phyloP scores from a whole-genome alignment of 2,888 invertebrate genomes.

The Leptogaster cylindrica region DNA sequence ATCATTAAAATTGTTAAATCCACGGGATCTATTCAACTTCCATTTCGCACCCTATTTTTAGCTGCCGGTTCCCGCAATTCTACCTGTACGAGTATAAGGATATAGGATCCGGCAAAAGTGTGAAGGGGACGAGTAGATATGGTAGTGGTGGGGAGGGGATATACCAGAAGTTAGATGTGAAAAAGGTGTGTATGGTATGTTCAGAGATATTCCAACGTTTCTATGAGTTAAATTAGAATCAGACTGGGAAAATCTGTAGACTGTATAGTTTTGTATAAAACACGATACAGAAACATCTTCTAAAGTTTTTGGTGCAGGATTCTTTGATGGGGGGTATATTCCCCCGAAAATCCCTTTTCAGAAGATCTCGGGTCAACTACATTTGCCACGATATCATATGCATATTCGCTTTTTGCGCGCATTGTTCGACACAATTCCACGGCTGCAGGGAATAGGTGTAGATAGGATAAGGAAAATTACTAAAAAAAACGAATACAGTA shows the following conservation, averaged over 20 bases:
- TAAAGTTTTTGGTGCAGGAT: not conserved
- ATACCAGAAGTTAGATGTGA: too few species aligned
- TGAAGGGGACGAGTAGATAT: too few species aligned
- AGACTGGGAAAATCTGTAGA: slow-evolving; percentile 12
- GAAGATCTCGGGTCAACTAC: slow-evolving; percentile 1
- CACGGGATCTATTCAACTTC: too few species aligned
- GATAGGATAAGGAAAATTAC: slow-evolving; percentile 12
- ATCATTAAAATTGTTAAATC: slow-evolving; percentile 15
- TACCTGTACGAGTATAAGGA: too few species aligned
- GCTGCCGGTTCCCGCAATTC: too few species aligned
- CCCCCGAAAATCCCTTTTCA: not conserved
- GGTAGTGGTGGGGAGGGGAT: too few species aligned
- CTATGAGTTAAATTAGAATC: slow-evolving; percentile 10
- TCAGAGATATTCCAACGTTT: slow-evolving; percentile 4
- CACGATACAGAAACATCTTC: slow-evolving; percentile 12
- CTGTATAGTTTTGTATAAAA: not conserved
- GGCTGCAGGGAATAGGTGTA: slow-evolving; percentile 11
- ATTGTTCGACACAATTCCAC: slow-evolving; percentile 17
- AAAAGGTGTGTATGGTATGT: too few species aligned
- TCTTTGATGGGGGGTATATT: not conserved
- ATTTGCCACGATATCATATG: slow-evolving; percentile 6
- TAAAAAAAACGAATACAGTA: too few species aligned
- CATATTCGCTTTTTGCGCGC: slow-evolving; percentile 7
- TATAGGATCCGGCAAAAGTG: too few species aligned
- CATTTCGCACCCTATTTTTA: too few species aligned